These are phyloP conservation scores for Napeogenes inachia DNA, from an alignment of 2,888 invertebrate species.

Conservation along the genomic window DNA sequence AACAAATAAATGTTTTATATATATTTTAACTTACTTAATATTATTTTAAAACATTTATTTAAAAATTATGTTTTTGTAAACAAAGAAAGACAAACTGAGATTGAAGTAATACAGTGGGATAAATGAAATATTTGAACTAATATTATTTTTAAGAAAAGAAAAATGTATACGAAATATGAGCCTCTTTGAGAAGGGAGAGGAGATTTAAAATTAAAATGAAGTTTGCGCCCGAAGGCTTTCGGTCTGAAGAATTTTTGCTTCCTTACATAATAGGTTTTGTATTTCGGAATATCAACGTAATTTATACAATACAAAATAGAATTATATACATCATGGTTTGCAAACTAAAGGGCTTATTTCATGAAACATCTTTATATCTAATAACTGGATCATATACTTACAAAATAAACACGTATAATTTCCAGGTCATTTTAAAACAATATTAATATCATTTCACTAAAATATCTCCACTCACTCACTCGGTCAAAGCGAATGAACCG, in stretches of 20 bases:
- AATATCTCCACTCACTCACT: not conserved
- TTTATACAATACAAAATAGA: not conserved
- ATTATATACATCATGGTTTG: not conserved
- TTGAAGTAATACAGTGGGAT: not conserved
- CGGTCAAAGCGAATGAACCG: not conserved
- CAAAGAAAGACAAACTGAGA: no score
- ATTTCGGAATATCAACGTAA: slow-evolving; percentile 4
- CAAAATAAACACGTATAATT: not conserved
- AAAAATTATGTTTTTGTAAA: no score
- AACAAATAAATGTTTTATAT: not conserved
- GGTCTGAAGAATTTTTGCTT: slow-evolving; percentile 25
- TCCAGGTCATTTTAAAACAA: not conserved
- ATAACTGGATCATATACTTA: not conserved
- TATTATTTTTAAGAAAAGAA: slow-evolving; percentile 7
- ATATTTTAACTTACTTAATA: not conserved
- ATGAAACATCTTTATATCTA: not conserved
- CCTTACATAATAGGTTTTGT: slow-evolving; percentile 21
- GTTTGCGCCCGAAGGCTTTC: slow-evolving; percentile 25
- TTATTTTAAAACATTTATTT: not conserved
- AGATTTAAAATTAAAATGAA: slow-evolving; percentile 32
- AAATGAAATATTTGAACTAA: slow-evolving; percentile 6
- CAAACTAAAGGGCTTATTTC: not conserved
- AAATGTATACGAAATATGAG: slow-evolving; percentile 13
- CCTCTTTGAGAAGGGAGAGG: slow-evolving; percentile 22
- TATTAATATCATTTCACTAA: not conserved